These are phyloP conservation scores for Centruroides sculpturatus DNA, from an alignment of 1,140 invertebrate genomes.

Conservation along the genomic window DNA sequence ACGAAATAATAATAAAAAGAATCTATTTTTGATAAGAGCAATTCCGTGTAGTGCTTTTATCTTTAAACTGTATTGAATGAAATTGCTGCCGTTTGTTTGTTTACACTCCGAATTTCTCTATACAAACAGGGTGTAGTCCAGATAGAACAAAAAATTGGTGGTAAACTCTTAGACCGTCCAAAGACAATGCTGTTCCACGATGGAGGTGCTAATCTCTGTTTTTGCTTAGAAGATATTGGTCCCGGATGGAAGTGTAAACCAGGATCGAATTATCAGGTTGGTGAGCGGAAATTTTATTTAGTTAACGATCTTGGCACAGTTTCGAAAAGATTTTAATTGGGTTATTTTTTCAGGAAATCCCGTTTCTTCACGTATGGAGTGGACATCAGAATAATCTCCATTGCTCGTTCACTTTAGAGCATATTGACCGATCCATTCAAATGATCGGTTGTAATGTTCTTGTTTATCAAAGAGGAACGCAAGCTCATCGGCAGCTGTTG, in stretches of 20 bases:
- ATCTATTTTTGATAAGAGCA: no score
- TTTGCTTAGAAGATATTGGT: conserved; percentile 69
- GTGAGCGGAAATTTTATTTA: not conserved
- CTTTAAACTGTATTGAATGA: no score
- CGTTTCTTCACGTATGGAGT: conserved; percentile 83
- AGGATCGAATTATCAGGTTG: conserved; percentile 60
- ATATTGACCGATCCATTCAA: conserved; percentile 23
- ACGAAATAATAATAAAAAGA: no score
- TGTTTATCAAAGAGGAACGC: conserved; percentile 36
- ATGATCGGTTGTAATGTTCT: conserved; percentile 30
- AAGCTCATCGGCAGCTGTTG: conserved; percentile 36
- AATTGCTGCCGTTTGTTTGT: no score
- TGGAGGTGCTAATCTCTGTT: conserved; percentile 67
- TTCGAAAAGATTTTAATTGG: not conserved
- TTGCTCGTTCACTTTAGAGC: conserved; percentile 71
- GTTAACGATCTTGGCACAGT: not conserved
- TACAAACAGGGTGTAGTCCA: conserved; percentile 36
- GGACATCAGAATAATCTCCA: conserved; percentile 68
- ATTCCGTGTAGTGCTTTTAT: no score
- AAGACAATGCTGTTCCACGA: conserved; percentile 75
- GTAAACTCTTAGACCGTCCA: conserved; percentile 71
- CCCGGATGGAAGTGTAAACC: conserved; percentile 75
- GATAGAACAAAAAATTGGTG: conserved; percentile 64
- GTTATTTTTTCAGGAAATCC: conserved; percentile 48
- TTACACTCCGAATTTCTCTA: no score